Percentiles rank a stretch among this genome's conserved stretches.
These are phyloP conservation scores for Cichladusa arquata DNA, from an alignment of 2,113 vertebrate genomes.

Conservation along the genomic window DNA sequence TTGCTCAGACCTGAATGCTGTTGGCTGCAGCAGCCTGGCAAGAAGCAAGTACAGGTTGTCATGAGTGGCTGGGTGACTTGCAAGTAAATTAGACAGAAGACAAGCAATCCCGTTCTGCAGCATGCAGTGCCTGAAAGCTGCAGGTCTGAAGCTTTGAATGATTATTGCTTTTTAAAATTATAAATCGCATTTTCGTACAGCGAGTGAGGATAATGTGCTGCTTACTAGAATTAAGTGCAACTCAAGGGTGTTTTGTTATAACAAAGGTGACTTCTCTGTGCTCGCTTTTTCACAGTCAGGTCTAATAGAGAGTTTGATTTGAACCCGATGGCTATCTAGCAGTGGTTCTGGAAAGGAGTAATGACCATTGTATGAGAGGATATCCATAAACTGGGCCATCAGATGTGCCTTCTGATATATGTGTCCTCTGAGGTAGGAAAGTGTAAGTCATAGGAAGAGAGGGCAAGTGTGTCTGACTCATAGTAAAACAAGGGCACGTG, in stretches of 20 bases:
- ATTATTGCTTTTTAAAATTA: constrained; percentile 33
- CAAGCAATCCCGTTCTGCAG: background rate
- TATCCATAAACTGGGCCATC: background rate
- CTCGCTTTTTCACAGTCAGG: background rate
- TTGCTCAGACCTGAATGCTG: background rate
- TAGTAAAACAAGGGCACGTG: background rate
- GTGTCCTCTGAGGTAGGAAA: constrained; percentile 26
- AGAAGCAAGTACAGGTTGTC: background rate
- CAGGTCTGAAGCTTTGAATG: background rate
- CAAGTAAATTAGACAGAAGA: background rate
- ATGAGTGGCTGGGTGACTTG: background rate
- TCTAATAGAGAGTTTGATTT: background rate
- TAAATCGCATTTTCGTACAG: background rate
- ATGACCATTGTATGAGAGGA: background rate
- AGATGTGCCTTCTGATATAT: background rate
- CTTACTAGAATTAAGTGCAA: background rate
- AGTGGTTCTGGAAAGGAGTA: background rate
- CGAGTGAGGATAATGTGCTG: background rate
- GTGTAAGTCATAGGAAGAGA: constrained; percentile 38
- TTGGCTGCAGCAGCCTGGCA: background rate
- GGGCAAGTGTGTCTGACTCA: constrained; percentile 17
- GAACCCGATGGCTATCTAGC: background rate
- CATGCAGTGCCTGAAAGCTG: background rate
- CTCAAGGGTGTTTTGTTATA: background rate
- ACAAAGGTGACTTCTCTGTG: constrained; percentile 9